Evolutionary conservation across 2,113 vertebrate genomes (phyloP), one percentile per base, ranked within the genome.

Genomic region (Sylvietta virens): DNA sequence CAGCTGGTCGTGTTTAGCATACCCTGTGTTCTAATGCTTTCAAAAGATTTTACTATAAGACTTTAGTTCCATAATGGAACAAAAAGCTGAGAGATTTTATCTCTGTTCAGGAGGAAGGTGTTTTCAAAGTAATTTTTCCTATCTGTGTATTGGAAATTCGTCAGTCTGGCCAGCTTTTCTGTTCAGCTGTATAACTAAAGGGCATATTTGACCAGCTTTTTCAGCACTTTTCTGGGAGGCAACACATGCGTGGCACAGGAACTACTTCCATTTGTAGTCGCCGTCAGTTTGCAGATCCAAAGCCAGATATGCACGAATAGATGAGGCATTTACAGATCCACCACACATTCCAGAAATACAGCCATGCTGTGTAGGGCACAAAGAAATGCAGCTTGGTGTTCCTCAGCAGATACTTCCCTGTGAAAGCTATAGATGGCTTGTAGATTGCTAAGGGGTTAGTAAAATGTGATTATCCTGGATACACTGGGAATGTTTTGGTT

Each of bases 361-460:
- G 48, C 48, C 0, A 0, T 47, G 61, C 57, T 45, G 7, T 21
- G 27, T 4, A 3, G 45, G 44, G 22, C 62, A 37, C 22, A 37
- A 19, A 42, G 48, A 77, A 64, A 10, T 42, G 77, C 35, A 50
- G 72, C 64, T 81, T 61, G 31, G 20, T 61, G 42, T 51, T 77
- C 56, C 16, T 70, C 47, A 82, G 51, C 23, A 64, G 70, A 42
- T 42, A 35, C 39, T 76, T 92, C 44, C 31, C 47, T 60, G 48
- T n/a, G 74, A 48, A 79, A 61, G 19, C 37, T 56, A 7, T 50
- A 45, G 11, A 33, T 13, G 50, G 37, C n/a, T 77, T 47, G n/a
- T 56, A 31, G 53, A 26, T 62, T 62, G 44, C 48, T 26, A 19
- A 61, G 10, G 12, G n/a, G 39, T 60, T 69, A 65, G 42, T 71